These are phyloP conservation scores for Rotaria socialis DNA, from an alignment of 2,888 invertebrate genomes.

Conservation along the genomic window DNA sequence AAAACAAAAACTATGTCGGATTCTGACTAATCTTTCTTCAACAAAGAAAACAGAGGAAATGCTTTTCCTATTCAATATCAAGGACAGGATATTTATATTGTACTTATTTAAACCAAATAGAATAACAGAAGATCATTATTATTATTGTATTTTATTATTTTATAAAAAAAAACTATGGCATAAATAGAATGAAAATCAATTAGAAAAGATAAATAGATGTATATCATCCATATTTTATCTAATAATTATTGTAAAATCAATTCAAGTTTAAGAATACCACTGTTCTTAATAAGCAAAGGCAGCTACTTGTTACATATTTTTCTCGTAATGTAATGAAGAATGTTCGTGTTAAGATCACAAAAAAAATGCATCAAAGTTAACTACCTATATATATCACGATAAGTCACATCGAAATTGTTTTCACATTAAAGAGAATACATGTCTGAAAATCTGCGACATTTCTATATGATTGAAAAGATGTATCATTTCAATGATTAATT, in stretches of 20 bases:
- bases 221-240: no score
- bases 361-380: neutral
- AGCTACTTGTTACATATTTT: neutral
- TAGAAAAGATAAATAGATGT: no score
- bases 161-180: no score
- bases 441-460: neutral
- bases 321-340: neutral
- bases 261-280: no score
- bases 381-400: neutral
- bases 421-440: neutral
- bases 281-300: no score
- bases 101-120: neutral
- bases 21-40: neutral
- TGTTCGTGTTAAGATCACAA: neutral
- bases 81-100: neutral
- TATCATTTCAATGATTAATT: neutral
- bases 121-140: no score
- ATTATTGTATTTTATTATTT: no score
- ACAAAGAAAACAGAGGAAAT: neutral
- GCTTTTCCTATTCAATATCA: neutral
- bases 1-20: neutral
- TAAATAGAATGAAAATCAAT: no score
- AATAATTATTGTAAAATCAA: no score
- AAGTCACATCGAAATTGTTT: neutral
- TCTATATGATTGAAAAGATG: neutral